Evolutionary conservation across 1,140 invertebrate species (phyloP).

Genomic region (Philotrypesis tridentata): DNA sequence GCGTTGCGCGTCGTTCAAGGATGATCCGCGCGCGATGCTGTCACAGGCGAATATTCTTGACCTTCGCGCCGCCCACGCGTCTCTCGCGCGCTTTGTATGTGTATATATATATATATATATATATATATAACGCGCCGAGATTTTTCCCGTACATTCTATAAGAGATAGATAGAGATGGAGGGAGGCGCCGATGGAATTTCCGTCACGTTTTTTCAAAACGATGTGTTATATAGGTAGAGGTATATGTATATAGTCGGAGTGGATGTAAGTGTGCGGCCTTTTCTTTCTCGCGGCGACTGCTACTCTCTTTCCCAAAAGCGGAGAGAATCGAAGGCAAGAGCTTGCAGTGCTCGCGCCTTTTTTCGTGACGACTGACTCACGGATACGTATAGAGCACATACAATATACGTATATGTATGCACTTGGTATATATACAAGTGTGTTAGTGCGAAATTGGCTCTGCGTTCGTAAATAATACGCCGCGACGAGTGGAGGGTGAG

Average conservation of each 20-base stretch:
- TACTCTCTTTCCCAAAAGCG: conserved; percentile 35
- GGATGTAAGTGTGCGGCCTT: too few species aligned
- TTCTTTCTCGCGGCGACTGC: conserved; percentile 2
- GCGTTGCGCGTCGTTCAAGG: conserved; percentile 37
- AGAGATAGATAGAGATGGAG: too few species aligned
- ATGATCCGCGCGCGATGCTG: conserved; percentile 30
- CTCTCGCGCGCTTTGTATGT: neutral
- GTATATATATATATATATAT: neutral
- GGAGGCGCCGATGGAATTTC: conserved; percentile 4
- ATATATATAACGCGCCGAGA: neutral
- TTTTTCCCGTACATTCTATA: conserved; percentile 12
- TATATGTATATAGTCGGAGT: too few species aligned
- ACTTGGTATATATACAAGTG: too few species aligned
- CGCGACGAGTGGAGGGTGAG: too few species aligned
- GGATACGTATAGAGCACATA: conserved; percentile 7
- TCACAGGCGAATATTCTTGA: conserved; percentile 40
- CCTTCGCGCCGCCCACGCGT: conserved; percentile 38
- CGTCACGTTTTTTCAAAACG: neutral
- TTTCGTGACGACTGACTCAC: conserved; percentile 38
- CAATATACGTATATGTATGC: too few species aligned
- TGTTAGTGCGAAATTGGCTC: conserved; percentile 25
- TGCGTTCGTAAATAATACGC: neutral
- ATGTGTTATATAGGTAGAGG: neutral
- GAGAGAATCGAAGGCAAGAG: conserved; percentile 37
- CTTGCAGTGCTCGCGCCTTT: conserved; percentile 35